Percentiles rank a stretch among this genome's conserved stretches.
phyloP scores from a whole-genome alignment of 2,113 vertebrate genomes.

The Balaeniceps rex region DNA sequence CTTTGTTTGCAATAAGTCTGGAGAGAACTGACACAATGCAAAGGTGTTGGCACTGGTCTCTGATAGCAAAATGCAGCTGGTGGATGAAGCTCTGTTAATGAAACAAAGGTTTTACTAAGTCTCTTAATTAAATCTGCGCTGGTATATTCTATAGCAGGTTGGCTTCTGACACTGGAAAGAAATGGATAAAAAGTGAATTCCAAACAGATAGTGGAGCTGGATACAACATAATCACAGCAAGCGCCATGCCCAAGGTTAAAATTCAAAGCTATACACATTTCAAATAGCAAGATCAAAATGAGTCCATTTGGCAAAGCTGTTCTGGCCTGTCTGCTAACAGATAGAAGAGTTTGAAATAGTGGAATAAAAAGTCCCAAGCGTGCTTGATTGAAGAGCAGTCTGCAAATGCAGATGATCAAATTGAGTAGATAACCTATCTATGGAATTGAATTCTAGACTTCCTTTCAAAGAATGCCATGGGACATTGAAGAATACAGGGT shows the following conservation, averaged over 20 bases:
- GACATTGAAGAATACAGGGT: background rate
- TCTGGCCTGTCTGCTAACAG: background rate
- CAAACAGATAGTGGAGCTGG: background rate
- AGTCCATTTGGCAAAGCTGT: background rate
- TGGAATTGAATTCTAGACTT: slow-evolving; percentile 40
- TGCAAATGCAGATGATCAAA: slow-evolving; percentile 25
- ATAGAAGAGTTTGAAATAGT: slow-evolving; percentile 6
- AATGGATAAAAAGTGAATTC: background rate
- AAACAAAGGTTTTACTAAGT: background rate
- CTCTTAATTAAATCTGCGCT: background rate
- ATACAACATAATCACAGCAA: background rate
- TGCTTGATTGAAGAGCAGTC: slow-evolving; percentile 29
- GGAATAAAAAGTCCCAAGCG: slow-evolving; percentile 1
- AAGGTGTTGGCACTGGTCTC: background rate
- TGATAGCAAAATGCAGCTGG: background rate
- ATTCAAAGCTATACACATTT: slow-evolving; percentile 1
- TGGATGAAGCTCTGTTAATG: background rate
- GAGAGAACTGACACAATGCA: background rate
- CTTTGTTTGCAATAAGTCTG: background rate
- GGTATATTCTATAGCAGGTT: background rate
- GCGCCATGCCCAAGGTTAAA: background rate
- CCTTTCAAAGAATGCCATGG: background rate
- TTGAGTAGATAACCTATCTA: slow-evolving; percentile 7
- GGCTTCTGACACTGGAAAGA: background rate
- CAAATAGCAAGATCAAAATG: background rate